Evolutionary conservation across 2,113 vertebrate species (phyloP), one percentile per base, ranked within the genome.

Genomic region (Sinocyclocheilus rhinocerous): DNA sequence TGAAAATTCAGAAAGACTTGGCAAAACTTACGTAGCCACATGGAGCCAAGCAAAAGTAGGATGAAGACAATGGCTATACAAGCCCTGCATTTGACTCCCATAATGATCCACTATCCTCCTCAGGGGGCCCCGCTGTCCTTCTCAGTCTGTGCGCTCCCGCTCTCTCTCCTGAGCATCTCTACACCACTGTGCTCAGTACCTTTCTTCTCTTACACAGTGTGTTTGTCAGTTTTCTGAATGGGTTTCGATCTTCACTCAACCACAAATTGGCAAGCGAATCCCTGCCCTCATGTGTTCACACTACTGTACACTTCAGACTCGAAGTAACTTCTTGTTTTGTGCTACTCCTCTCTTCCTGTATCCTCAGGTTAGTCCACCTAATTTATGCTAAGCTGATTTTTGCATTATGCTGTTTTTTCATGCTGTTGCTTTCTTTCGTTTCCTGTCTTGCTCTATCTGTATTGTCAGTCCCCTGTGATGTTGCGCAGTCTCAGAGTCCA

Each of bases 401-500:
- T 45, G 11, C 29, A 7, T 72, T 29, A 36, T 39, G 13, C 6
- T 42, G 45, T 48, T 45, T 24, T 39, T 69, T 42, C 42, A 42
- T 9, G 42, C 42, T 36, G 36, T 6, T 42, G 42, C 78, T 93
- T 86, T 92, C 93, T 78, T 88, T 87, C 91, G 92, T 92, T 16
- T 93, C 84, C 84, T 92, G 91, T 92, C 92, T 92, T 8, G 81
- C 89, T 88, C 39, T 61, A 12, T 16, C 7, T 50, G 57, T 45
- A 15, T 59, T 76, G 24, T 57, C 57, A 29, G 18, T 29, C 20
- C 69, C 42, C 45, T 11, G 45, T 22, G 57, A 63, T 82, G 81
- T 93, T 93, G 90, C 65, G 77, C 55, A 61, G 81, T 83, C 80
- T 67, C 50, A 77, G 39, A 70, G 87, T 88, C 76, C 85, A 87